Conservation (phyloP, 2,888 invertebrate species). For the Arge pagana region DNA sequence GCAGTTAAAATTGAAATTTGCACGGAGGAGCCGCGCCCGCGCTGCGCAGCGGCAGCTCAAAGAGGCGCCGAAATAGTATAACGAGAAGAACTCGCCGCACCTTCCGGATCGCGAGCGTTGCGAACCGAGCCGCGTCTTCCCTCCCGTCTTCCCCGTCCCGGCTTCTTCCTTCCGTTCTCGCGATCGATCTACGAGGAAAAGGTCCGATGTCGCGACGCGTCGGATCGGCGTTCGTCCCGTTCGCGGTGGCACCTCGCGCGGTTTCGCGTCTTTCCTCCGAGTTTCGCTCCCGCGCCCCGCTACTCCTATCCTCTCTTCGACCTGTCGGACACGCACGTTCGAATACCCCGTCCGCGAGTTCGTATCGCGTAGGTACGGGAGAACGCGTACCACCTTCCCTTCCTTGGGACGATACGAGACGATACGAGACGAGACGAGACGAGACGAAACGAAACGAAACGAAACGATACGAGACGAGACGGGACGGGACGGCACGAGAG, state of each 20-base stretch:
- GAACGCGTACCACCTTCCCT: background rate
- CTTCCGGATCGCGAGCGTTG: too few species aligned
- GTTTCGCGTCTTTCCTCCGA: background rate
- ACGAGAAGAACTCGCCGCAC: too few species aligned
- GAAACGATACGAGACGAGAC: background rate
- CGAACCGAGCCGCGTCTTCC: too few species aligned
- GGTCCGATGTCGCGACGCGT: too few species aligned
- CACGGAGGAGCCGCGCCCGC: conserved; percentile 59
- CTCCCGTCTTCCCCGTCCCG: too few species aligned
- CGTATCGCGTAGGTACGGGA: background rate
- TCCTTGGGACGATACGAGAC: conserved; percentile 2
- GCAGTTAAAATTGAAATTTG: conserved; percentile 59
- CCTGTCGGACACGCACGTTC: background rate
- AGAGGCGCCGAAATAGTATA: conserved; percentile 58
- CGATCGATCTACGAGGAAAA: too few species aligned
- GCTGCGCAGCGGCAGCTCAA: conserved; percentile 62
- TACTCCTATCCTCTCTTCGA: conserved; percentile 3
- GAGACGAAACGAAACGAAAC: conserved; percentile 10
- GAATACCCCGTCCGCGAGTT: background rate
- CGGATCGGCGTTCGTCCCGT: too few species aligned
- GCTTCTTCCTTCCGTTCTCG: too few species aligned
- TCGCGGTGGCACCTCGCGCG: conserved; percentile 12
- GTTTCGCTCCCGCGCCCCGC: too few species aligned
- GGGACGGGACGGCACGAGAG: background rate
- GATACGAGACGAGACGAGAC: conserved; percentile 20